Percentiles rank a stretch among this genome's conserved stretches.
phyloP scores from a whole-genome alignment of 2,797 vertebrate genomes.

The Sebastes nivosus region DNA sequence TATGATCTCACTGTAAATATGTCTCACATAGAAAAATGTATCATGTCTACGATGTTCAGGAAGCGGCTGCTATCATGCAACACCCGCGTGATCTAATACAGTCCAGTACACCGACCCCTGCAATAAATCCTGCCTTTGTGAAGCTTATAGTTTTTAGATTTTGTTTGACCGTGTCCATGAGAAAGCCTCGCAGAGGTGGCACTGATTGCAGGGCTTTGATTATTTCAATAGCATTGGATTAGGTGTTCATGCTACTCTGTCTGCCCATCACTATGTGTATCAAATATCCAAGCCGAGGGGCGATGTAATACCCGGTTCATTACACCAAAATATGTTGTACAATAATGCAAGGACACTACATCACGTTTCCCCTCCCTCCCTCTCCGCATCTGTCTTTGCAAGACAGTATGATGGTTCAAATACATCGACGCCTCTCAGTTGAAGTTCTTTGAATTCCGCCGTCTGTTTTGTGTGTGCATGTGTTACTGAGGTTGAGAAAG shows the following conservation, averaged over 20 bases:
- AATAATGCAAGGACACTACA: constrained; percentile 64
- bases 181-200: neutral
- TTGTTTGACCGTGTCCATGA: constrained; percentile 12
- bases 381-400: neutral
- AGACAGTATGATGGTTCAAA: constrained; percentile 31
- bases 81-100: constrained; percentile 21
- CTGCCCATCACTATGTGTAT: constrained; percentile 12
- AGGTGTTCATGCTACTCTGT: constrained; percentile 7
- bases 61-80: constrained; percentile 3
- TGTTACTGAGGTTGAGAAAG: constrained; percentile 40
- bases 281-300: neutral
- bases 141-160: constrained; percentile 13
- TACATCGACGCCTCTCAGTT: constrained; percentile 25
- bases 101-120: constrained; percentile 24
- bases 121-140: constrained; percentile 48
- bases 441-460: constrained; percentile 11
- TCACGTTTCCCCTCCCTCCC: constrained; percentile 4
- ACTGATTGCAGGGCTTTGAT: constrained; percentile 8
- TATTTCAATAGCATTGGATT: constrained; percentile 3
- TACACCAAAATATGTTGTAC: constrained; percentile 40
- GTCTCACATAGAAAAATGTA: constrained; percentile 48
- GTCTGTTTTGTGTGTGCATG: constrained; percentile 62
- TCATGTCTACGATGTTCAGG: constrained; percentile 39
- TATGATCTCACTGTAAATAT: constrained; percentile 74
- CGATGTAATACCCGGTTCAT: constrained; percentile 7